Evolutionary conservation across 2,797 vertebrate genomes (phyloP).

Genomic region (Botia kubotai): DNA sequence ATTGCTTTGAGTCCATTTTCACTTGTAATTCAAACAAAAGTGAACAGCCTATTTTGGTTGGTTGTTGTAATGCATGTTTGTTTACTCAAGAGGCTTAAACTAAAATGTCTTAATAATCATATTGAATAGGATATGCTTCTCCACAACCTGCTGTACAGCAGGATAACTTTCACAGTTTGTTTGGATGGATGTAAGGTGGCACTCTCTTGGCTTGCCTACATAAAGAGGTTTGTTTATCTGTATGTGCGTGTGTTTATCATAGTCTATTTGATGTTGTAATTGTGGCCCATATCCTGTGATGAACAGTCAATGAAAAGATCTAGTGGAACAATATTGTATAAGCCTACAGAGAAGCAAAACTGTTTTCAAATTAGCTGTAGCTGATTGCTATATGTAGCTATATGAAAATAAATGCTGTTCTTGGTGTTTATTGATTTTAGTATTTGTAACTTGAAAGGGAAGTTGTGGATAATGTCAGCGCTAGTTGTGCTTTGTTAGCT

Average conservation of each 20-base stretch:
- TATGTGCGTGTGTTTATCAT: conserved; percentile 3
- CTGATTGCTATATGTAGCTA: neutral
- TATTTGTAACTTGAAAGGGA: too few species aligned
- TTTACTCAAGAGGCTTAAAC: neutral
- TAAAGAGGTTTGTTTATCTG: neutral
- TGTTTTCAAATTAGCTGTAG: too few species aligned
- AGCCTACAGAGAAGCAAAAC: neutral
- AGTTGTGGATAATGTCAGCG: too few species aligned
- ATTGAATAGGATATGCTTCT: neutral
- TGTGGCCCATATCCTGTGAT: neutral
- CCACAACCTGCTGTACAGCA: neutral
- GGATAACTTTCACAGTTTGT: neutral
- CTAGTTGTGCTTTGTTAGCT: neutral
- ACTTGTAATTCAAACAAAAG: neutral
- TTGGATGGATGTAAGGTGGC: neutral
- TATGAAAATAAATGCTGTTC: neutral
- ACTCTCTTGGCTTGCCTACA: neutral
- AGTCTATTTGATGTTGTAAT: conserved; percentile 16
- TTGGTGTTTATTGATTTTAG: neutral
- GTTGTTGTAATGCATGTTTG: neutral
- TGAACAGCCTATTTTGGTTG: neutral
- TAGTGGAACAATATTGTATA: too few species aligned
- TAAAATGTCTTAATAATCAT: neutral
- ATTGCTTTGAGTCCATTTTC: neutral
- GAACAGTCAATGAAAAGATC: neutral